A percentile compares a stretch with the other conserved stretches of the same genome.
Conservation (phyloP, 1,140 invertebrate genomes). For the Stenopsyche tienmushanensis region DNA sequence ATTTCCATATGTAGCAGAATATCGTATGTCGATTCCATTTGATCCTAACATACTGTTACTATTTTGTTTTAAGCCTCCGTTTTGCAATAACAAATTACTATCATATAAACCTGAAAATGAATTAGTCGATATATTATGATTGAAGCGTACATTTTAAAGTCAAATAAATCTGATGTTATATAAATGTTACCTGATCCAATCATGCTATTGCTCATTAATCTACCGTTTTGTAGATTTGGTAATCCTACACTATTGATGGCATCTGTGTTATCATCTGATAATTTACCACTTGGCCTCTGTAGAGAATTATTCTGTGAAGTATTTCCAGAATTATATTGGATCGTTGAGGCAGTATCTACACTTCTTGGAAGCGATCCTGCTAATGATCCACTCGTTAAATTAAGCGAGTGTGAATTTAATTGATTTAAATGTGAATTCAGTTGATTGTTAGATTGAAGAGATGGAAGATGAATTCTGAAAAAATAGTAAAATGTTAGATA, state of each 20-base stretch:
- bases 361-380: conserved; percentile 53
- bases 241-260: conserved; percentile 51
- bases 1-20: conserved; percentile 86
- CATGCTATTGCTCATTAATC: not conserved
- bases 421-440: conserved; percentile 23
- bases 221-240: conserved; percentile 34
- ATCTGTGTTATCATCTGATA: conserved; percentile 54
- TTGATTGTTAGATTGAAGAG: conserved; percentile 28
- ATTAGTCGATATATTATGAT: no score
- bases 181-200: conserved; percentile 19
- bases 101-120: conserved; percentile 30
- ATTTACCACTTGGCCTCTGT: conserved; percentile 55
- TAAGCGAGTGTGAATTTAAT: conserved; percentile 39
- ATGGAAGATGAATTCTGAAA: conserved; percentile 25
- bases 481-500: not conserved
- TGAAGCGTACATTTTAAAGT: no score
- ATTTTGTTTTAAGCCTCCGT: conserved; percentile 31
- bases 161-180: not conserved
- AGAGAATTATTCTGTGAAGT: conserved; percentile 60
- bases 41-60: conserved; percentile 30
- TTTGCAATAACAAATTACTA: conserved; percentile 23
- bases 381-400: conserved; percentile 50
- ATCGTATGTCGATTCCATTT: conserved; percentile 75
- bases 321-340: conserved; percentile 56
- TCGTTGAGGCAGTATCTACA: conserved; percentile 49